A percentile compares a stretch with the other conserved stretches of the same genome.
Evolutionary conservation across 2,797 vertebrate genomes (phyloP).

Genomic region (Anolis apletophallus): DNA sequence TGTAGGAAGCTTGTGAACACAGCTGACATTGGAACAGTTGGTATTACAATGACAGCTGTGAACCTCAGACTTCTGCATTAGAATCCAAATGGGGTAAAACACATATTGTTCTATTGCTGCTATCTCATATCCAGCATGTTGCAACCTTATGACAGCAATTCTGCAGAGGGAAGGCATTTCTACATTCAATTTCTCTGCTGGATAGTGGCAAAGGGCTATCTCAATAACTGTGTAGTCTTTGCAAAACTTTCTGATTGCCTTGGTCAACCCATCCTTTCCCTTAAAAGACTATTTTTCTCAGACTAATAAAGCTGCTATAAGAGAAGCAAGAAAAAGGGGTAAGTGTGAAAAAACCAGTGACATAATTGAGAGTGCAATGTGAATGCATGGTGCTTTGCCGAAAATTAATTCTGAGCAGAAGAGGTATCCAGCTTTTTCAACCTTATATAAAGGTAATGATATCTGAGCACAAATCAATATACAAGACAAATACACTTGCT

Average conservation of each 20-base stretch:
- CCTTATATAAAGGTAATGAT: conserved; percentile 1
- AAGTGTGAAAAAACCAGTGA: not conserved
- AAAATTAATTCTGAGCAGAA: not conserved
- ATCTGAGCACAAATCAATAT: not conserved
- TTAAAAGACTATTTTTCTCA: conserved; percentile 4
- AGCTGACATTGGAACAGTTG: not conserved
- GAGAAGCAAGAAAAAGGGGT: not conserved
- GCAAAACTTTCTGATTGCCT: not conserved
- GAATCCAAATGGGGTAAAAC: not conserved
- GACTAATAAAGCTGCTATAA: not conserved
- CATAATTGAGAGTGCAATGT: conserved; percentile 21
- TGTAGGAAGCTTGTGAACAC: not conserved
- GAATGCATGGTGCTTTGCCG: not conserved
- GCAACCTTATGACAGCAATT: not conserved
- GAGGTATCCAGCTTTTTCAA: conserved; percentile 17
- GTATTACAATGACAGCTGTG: not conserved
- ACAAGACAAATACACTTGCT: conserved; percentile 21
- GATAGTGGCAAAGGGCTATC: not conserved
- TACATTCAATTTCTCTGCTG: not conserved
- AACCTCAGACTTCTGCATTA: not conserved
- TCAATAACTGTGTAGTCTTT: not conserved
- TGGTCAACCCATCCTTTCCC: not conserved
- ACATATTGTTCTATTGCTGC: not conserved
- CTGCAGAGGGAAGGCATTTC: not conserved
- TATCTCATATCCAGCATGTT: not conserved